Percentiles rank a stretch among this genome's conserved stretches.
These are phyloP conservation scores for Polypterus bichir DNA, from an alignment of 2,113 vertebrate species.

Conservation along the genomic window DNA sequence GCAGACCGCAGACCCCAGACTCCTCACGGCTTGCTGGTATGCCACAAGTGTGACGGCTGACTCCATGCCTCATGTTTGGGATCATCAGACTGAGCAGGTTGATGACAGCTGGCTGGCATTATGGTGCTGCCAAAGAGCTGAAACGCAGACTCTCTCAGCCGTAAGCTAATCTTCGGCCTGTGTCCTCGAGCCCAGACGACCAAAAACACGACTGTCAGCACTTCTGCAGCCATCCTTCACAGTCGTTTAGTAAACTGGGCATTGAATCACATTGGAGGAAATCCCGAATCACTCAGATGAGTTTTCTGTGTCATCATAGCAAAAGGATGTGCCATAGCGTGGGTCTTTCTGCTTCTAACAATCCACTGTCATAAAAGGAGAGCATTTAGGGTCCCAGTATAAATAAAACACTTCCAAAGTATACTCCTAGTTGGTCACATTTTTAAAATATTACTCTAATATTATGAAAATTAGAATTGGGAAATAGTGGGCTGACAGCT, in stretches of 20 bases:
- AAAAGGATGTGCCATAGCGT: no score
- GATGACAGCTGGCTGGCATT: conserved; percentile 22
- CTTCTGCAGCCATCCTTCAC: conserved; percentile 26
- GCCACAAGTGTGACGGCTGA: neutral
- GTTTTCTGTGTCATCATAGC: no score
- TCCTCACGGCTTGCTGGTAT: neutral
- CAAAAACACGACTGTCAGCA: conserved; percentile 22
- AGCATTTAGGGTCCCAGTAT: no score
- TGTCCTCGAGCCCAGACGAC: conserved; percentile 19
- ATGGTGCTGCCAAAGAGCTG: conserved; percentile 7
- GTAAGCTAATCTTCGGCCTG: conserved; percentile 20
- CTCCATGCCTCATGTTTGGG: conserved; percentile 5
- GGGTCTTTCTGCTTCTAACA: no score
- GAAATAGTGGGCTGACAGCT: no score
- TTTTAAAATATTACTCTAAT: no score
- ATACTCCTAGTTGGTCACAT: no score
- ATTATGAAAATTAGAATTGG: no score
- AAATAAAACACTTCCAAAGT: no score
- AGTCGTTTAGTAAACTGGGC: conserved; percentile 24
- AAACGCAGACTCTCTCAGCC: conserved; percentile 21
- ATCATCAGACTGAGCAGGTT: neutral
- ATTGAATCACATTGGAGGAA: conserved; percentile 15
- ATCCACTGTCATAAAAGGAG: no score
- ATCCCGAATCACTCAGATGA: conserved; percentile 16
- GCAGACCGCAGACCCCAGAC: neutral